phyloP scores from a whole-genome alignment of 2,888 invertebrate species.

The Microplitis deprimator region DNA sequence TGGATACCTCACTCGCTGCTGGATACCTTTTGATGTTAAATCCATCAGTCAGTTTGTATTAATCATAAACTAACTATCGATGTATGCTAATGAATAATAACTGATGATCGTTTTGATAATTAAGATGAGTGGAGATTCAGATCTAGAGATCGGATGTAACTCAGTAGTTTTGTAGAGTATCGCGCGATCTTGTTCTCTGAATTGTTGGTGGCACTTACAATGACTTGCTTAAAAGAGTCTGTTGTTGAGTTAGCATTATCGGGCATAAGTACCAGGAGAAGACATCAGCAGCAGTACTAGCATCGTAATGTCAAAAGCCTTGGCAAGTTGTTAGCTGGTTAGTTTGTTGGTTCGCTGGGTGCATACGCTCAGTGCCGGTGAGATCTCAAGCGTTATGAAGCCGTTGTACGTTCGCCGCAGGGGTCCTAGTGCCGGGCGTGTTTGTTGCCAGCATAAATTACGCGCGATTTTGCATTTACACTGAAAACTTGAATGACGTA shows the following conservation, averaged over 20 bases:
- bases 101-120: not conserved
- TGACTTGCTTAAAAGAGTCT: constrained; percentile 24
- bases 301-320: constrained; percentile 4
- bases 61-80: not conserved
- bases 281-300: constrained; percentile 29
- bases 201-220: constrained; percentile 25
- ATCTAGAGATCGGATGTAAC: not conserved
- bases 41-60: not conserved
- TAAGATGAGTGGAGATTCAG: not conserved
- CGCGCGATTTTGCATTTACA: constrained; percentile 66
- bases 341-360: constrained; percentile 24
- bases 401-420: constrained; percentile 67
- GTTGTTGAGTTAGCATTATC: constrained; percentile 52
- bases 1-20: not conserved
- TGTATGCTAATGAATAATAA: not conserved
- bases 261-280: constrained; percentile 46
- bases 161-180: constrained; percentile 19
- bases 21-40: not conserved
- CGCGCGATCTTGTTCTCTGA: constrained; percentile 37
- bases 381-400: constrained; percentile 63
- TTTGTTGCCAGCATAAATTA: constrained; percentile 69
- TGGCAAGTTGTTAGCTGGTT: constrained; percentile 8
- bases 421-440: constrained; percentile 64
- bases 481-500: constrained; percentile 61
- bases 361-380: constrained; percentile 41